A percentile compares a stretch with the other conserved stretches of the same genome.
Conservation (phyloP, 1,140 invertebrate genomes). For the Drosophila albomicans region DNA sequence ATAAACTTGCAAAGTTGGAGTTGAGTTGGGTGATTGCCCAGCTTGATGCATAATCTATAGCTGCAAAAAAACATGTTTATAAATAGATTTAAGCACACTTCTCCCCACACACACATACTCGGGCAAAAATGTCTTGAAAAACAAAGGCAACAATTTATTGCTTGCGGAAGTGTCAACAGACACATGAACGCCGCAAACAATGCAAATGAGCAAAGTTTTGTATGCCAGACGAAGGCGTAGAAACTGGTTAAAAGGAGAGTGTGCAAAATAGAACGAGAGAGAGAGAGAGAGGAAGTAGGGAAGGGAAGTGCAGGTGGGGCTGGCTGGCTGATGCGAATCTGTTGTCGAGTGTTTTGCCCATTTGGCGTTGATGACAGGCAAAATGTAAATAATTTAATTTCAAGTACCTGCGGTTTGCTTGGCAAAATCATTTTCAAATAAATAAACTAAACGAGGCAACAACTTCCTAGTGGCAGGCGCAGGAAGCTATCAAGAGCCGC, state of each 20-base stretch:
- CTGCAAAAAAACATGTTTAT: slow-evolving; percentile 7
- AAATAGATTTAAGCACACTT: slow-evolving; percentile 16
- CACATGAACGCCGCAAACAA: slow-evolving; percentile 29
- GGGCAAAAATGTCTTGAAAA: background rate
- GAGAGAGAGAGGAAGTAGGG: no score
- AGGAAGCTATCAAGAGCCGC: slow-evolving; percentile 51
- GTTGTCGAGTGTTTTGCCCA: slow-evolving; percentile 44
- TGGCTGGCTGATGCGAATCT: slow-evolving; percentile 2
- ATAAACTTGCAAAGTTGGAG: no score
- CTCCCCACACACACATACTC: background rate
- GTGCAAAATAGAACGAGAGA: background rate
- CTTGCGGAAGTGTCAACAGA: slow-evolving; percentile 26
- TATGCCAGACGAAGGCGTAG: background rate
- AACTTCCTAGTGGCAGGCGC: slow-evolving; percentile 26
- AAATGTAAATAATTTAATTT: slow-evolving; percentile 77
- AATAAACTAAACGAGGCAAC: slow-evolving; percentile 66
- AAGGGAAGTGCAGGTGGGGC: background rate
- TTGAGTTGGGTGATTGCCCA: background rate
- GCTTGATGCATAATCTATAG: background rate
- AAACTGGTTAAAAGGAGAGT: background rate
- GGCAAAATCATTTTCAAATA: slow-evolving; percentile 73
- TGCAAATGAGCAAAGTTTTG: slow-evolving; percentile 51
- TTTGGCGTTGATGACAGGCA: slow-evolving; percentile 46
- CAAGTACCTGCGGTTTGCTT: slow-evolving; percentile 61
- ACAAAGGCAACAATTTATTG: slow-evolving; percentile 16